These are phyloP conservation scores for Rhopalosiphum padi DNA, from an alignment of 1,140 invertebrate genomes.

Conservation along the genomic window DNA sequence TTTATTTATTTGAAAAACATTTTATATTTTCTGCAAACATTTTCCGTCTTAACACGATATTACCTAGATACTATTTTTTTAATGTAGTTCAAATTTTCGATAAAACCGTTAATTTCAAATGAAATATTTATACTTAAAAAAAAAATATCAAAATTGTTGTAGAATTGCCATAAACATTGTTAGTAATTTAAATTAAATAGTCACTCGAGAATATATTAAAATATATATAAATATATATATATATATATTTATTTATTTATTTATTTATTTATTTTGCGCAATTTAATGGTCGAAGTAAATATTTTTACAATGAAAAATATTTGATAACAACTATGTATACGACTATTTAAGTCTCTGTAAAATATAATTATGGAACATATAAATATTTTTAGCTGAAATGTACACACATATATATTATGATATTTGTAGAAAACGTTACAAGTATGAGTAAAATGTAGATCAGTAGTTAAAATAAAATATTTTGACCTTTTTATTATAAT, in stretches of 20 bases:
- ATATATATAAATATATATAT: not conserved
- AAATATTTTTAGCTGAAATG: not conserved
- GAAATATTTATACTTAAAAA: not conserved
- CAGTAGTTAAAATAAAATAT: not conserved
- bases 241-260: too few relatives aligned
- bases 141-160: not conserved
- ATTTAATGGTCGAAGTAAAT: not conserved
- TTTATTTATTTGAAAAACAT: too few relatives aligned
- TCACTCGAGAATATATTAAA: not conserved
- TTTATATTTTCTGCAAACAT: not conserved
- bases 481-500: not conserved
- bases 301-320: not conserved
- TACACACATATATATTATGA: too few relatives aligned
- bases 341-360: constrained; percentile 8
- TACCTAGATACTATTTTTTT: not conserved
- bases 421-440: not conserved
- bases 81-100: not conserved
- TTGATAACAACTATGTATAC: not conserved
- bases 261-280: too few relatives aligned
- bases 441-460: not conserved
- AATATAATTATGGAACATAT: not conserved
- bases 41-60: not conserved
- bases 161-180: not conserved
- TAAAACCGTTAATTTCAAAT: not conserved
- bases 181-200: not conserved